These are phyloP conservation scores for Nymphalis urticae DNA, from an alignment of 2,888 invertebrate genomes.

Conservation along the genomic window DNA sequence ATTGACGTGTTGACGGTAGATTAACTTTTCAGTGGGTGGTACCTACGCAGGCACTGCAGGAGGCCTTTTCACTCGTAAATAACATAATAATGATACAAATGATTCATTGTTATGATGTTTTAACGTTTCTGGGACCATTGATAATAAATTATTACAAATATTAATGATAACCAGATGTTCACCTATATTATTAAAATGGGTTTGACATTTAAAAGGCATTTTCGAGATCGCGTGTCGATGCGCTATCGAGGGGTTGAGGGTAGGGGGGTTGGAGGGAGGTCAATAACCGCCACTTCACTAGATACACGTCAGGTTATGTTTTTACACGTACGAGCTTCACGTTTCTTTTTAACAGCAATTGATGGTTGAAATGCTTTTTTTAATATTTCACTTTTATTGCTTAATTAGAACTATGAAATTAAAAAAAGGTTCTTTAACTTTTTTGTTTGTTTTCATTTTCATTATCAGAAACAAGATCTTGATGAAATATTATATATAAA, in stretches of 20 bases:
- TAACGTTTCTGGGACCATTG: too few species aligned
- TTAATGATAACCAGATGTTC: slow-evolving; percentile 5
- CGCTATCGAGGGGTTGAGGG: slow-evolving; percentile 15
- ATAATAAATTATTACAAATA: not conserved
- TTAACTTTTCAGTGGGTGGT: too few species aligned
- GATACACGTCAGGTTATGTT: slow-evolving; percentile 29
- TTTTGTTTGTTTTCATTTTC: not conserved
- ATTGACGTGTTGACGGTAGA: too few species aligned
- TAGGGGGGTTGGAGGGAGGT: slow-evolving; percentile 21
- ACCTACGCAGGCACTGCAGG: too few species aligned
- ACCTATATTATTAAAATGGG: not conserved
- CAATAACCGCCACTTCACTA: slow-evolving; percentile 30
- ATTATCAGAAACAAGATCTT: not conserved
- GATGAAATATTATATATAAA: not conserved
- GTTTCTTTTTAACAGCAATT: slow-evolving; percentile 2
- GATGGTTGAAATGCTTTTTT: slow-evolving; percentile 3
- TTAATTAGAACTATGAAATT: slow-evolving; percentile 4
- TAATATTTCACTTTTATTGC: slow-evolving; percentile 12
- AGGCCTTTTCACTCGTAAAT: too few species aligned
- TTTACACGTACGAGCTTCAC: slow-evolving; percentile 28
- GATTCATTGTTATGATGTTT: too few species aligned
- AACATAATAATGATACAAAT: too few species aligned
- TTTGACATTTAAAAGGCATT: slow-evolving; percentile 31
- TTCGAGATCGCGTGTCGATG: slow-evolving; percentile 31
- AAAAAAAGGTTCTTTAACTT: not conserved